Evolutionary conservation across 2,888 invertebrate genomes (phyloP).

Genomic region (Phortica okadai): DNA sequence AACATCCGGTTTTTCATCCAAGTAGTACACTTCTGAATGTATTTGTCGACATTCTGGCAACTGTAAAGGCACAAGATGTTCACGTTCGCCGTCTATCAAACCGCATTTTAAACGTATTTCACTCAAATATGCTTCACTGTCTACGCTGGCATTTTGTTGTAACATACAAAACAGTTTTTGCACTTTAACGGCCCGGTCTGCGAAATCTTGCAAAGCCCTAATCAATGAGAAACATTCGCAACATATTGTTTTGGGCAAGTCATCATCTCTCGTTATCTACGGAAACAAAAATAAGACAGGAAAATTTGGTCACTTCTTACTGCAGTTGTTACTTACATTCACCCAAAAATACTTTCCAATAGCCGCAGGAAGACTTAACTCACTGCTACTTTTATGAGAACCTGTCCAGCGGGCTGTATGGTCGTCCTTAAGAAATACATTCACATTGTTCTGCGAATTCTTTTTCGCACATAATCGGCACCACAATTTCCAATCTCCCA

Average conservation of each 20-base stretch:
- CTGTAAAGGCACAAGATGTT: constrained; percentile 37
- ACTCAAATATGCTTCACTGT: constrained; percentile 1
- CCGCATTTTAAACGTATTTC: constrained; percentile 46
- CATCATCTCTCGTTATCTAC: constrained; percentile 64
- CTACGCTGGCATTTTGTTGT: constrained; percentile 46
- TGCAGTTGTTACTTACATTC: constrained; percentile 56
- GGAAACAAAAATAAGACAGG: neutral
- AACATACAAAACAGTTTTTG: constrained; percentile 69
- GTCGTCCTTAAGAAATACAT: constrained; percentile 62
- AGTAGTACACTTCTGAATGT: constrained; percentile 56
- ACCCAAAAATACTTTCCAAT: constrained; percentile 71
- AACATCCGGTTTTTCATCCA: constrained; percentile 56
- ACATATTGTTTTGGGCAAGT: constrained; percentile 68
- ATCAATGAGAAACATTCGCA: constrained; percentile 65
- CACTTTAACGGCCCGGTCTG: constrained; percentile 68
- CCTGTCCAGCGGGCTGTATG: constrained; percentile 20
- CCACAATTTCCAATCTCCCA: constrained; percentile 60
- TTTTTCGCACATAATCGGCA: constrained; percentile 69
- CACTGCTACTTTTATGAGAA: constrained; percentile 21
- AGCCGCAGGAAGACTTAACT: constrained; percentile 60
- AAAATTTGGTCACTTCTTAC: neutral
- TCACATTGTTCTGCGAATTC: constrained; percentile 60
- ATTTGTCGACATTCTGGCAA: constrained; percentile 21
- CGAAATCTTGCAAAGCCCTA: constrained; percentile 64
- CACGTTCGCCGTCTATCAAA: constrained; percentile 51